These are phyloP conservation scores for Aporophyla nigra DNA, from an alignment of 2,888 invertebrate species.

Conservation along the genomic window DNA sequence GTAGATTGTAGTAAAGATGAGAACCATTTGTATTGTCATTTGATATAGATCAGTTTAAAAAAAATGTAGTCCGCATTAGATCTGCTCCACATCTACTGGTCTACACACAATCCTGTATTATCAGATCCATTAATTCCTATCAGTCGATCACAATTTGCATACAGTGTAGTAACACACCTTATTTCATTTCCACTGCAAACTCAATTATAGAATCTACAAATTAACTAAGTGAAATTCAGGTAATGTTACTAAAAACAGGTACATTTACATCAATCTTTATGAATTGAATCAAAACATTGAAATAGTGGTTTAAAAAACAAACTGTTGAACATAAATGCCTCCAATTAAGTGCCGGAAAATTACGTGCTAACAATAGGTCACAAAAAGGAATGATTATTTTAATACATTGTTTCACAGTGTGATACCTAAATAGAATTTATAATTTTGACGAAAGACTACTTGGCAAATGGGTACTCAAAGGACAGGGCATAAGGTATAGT, in stretches of 20 bases:
- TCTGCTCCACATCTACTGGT: slow-evolving; percentile 7
- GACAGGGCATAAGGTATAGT: background rate
- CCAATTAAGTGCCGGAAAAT: slow-evolving; percentile 26
- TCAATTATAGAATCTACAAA: slow-evolving; percentile 5
- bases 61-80: slow-evolving; percentile 24
- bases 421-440: slow-evolving; percentile 21
- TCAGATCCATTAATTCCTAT: slow-evolving; percentile 73
- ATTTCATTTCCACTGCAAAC: slow-evolving; percentile 18
- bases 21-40: slow-evolving; percentile 3
- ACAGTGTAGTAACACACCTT: slow-evolving; percentile 29
- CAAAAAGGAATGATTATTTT: slow-evolving; percentile 57
- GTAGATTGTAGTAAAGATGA: background rate
- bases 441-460: slow-evolving; percentile 17
- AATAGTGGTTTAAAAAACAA: slow-evolving; percentile 37
- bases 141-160: slow-evolving; percentile 67
- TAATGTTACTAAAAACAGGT: slow-evolving; percentile 36
- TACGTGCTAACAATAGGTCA: slow-evolving; percentile 23
- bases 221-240: slow-evolving; percentile 18
- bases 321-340: slow-evolving; percentile 38
- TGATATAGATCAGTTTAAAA: background rate
- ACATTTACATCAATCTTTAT: slow-evolving; percentile 34
- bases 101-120: slow-evolving; percentile 57
- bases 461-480: background rate
- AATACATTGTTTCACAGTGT: slow-evolving; percentile 24
- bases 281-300: slow-evolving; percentile 31